These are phyloP conservation scores for Celastrina argiolus DNA, from an alignment of 2,888 invertebrate species.

Conservation along the genomic window DNA sequence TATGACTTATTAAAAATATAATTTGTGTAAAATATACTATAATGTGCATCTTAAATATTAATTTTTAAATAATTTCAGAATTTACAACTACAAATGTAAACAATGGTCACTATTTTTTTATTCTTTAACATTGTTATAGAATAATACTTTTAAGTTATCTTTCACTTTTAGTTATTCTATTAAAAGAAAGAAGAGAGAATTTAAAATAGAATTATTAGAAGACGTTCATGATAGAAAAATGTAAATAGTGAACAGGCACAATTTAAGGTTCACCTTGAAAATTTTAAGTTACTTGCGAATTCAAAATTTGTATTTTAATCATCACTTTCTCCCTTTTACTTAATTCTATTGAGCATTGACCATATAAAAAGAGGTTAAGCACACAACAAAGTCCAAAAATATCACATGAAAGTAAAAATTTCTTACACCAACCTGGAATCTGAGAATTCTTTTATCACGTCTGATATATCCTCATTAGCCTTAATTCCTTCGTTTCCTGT, in stretches of 20 bases:
- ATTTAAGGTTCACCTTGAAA: neutral
- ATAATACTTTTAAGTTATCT: neutral
- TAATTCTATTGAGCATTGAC: no score
- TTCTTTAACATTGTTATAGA: neutral
- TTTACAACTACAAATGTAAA: neutral
- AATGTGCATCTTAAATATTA: neutral
- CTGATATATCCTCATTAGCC: neutral
- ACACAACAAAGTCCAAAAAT: no score
- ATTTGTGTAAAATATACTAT: neutral
- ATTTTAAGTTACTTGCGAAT: neutral
- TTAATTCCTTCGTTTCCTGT: neutral
- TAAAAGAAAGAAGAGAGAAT: no score
- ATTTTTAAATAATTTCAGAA: neutral
- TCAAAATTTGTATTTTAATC: no score
- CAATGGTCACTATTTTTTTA: neutral
- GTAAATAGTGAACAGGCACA: neutral
- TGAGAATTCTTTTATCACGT: neutral
- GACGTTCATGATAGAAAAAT: no score
- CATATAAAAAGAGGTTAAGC: no score
- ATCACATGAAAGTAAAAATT: neutral
- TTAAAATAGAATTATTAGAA: no score
- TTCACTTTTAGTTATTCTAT: neutral
- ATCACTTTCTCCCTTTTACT: no score
- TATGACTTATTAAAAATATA: conserved; percentile 1
- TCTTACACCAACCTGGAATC: neutral